Base-by-base conservation (phyloP, 2,797 vertebrate genomes). In the Rhinatrema bivittatum region DNA sequence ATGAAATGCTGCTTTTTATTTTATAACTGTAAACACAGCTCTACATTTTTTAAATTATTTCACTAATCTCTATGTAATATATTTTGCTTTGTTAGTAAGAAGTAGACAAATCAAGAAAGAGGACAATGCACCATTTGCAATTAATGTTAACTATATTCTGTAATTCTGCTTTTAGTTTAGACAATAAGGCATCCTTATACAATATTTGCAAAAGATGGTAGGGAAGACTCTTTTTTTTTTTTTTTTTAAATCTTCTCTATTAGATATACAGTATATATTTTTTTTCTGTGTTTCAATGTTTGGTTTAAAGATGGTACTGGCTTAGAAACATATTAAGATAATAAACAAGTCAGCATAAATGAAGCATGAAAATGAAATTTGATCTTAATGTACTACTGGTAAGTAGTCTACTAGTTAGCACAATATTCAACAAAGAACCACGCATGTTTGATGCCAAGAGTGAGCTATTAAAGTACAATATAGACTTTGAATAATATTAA, bases 321-420 rank as follows among this genome's bases (percentile, higher is more conserved):
- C 24, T 59, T 22, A 23, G 39, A 16, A 14, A 52, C 31, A 5
- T 53, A 37, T 48, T 43, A 39, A 13, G 37, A 50, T 13, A 52
- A 31, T 27, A 37, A 48, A 39, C 11, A 52, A 46, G 19, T 6
- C 10, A 39, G 3, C 1, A 30, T 28, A 29, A 17, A 29, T 7
- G 28, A 18, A 17, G 16, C 9, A 33, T 32, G 7, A 53, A 34
- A 35, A 33, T 19, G 50, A 40, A 54, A 39, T 12, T 30, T 11
- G 33, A 2, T 29, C 36, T 9, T 38, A 52, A 40, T 39, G 46
- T 46, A 55, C 44, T 65, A 50, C 61, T 62, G 50, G 60, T 62
- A 48, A 68, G 48, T 58, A 50, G 50, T 50, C 31, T 54, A 55
- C 7, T 3, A 6, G 7, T 42, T n/a, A n/a, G n/a, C n/a, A n/a